Evolutionary conservation across 2,113 vertebrate species (phyloP), one percentile per base, ranked within the genome.

Genomic region (Nannospalax galili): DNA sequence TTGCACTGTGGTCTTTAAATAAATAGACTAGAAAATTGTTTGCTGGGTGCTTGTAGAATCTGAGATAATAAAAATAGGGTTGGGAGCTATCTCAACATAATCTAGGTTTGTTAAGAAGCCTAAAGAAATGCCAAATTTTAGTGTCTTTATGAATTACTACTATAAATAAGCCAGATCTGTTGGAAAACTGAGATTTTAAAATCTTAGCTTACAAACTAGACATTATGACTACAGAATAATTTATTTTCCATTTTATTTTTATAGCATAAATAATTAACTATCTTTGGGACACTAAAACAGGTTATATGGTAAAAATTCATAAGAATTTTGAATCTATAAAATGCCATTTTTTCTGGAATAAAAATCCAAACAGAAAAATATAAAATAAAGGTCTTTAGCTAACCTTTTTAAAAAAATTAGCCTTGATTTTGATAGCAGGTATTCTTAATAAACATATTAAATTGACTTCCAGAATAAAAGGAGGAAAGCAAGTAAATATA

Each of bases 21-120:
- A 93, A 75, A 84, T 78, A 95, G 69, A 69, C 4, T 85, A 75
- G 69, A 93, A 93, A 80, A 77, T 77, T 72, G 32, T 88, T 45
- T 64, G 2, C 35, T 72, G 20, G 22, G 11, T 82, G 56, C 10
- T 62, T 84, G 2, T 4, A 81, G 19, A 52, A 77, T 16, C 45
- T 72, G 5, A 84, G 70, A n/a, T 24, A 45, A 82, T 14, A 48
- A 3, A 72, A 89, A 80, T 32, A 1, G 69, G 30, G 28, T n/a
- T 2, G 45, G n/a, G 1, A 20, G 42, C 0, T 1, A n/a, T 67
- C n/a, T 74, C 72, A 73, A 48, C 19, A 0, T 24, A 72, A 58
- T 19, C 67, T 67, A 26, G 22, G 5, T 72, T 75, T 73, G 30
- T 40, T 77, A 74, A 72, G 69, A 9, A 4, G 15, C 19, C 5